Conservation (phyloP, 1,140 invertebrate genomes). For the Papilio glaucus region DNA sequence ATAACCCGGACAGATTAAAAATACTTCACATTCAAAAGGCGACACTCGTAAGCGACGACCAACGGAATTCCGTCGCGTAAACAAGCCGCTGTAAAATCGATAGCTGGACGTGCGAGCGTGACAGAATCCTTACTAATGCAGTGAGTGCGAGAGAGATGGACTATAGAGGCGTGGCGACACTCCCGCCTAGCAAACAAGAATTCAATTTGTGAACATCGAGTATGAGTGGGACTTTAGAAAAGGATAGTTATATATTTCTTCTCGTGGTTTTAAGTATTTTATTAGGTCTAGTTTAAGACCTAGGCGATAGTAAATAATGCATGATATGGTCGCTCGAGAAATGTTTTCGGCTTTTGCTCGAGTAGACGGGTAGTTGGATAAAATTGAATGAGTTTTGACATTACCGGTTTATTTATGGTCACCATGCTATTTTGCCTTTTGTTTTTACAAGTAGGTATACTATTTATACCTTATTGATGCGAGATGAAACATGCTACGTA, state of each 20-base stretch:
- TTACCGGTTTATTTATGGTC: slow-evolving; percentile 1
- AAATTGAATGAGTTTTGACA: slow-evolving; percentile 2
- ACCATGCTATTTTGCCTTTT: neutral
- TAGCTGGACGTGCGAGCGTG: slow-evolving; percentile 24
- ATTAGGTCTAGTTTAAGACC: slow-evolving; percentile 30
- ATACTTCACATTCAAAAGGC: slow-evolving; percentile 19
- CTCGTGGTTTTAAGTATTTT: slow-evolving; percentile 5
- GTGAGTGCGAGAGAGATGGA: slow-evolving; percentile 3
- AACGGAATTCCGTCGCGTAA: slow-evolving; percentile 26
- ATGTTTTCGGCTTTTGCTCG: neutral
- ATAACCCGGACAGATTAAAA: slow-evolving; percentile 32
- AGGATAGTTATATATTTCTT: slow-evolving; percentile 15
- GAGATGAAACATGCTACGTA: neutral
- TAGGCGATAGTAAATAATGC: slow-evolving; percentile 25
- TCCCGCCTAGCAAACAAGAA: slow-evolving; percentile 35
- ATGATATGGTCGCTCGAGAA: slow-evolving; percentile 10
- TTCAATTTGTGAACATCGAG: slow-evolving; percentile 22
- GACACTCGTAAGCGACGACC: slow-evolving; percentile 1
- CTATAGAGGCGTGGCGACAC: slow-evolving; percentile 10
- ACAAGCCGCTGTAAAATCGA: slow-evolving; percentile 29
- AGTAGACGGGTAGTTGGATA: neutral
- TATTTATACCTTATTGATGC: neutral
- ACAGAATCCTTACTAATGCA: neutral
- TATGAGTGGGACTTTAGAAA: neutral
- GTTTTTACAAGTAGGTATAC: neutral